phyloP scores from a whole-genome alignment of 1,140 invertebrate species.

The Philopotamus ludificatus region DNA sequence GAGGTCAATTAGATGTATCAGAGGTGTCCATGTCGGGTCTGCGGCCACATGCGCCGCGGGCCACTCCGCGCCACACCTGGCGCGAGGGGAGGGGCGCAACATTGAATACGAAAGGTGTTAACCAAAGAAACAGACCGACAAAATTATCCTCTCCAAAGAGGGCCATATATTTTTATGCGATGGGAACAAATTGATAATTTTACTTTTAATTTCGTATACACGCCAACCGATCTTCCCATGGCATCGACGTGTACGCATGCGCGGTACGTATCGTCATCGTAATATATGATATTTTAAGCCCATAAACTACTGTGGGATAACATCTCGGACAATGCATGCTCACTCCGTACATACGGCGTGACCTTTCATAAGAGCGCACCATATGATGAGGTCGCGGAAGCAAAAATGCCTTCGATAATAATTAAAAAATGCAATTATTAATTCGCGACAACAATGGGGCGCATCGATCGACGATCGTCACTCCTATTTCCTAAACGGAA shows the following conservation, averaged over 20 bases:
- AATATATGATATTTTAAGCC: too few species aligned
- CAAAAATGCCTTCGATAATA: too few species aligned
- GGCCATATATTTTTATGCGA: conserved; percentile 28
- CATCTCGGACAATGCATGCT: neutral
- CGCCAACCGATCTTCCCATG: conserved; percentile 1
- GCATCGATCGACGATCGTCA: conserved; percentile 5
- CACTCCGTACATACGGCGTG: too few species aligned
- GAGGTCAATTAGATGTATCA: conserved; percentile 31
- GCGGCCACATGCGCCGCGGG: conserved; percentile 11
- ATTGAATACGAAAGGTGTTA: conserved; percentile 35
- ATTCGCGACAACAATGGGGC: too few species aligned
- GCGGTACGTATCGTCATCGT: neutral
- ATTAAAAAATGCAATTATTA: too few species aligned
- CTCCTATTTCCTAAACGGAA: conserved; percentile 1
- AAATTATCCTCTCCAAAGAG: conserved; percentile 20
- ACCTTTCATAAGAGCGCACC: too few species aligned
- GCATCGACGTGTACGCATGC: too few species aligned
- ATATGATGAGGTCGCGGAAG: too few species aligned
- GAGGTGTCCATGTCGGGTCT: conserved; percentile 27
- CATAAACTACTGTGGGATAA: too few species aligned
- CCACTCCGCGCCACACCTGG: conserved; percentile 19
- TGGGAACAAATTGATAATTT: conserved; percentile 32
- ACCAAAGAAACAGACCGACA: conserved; percentile 28
- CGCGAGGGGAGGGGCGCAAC: neutral
- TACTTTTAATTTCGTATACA: conserved; percentile 12